Percentiles rank a stretch among this genome's conserved stretches.
phyloP scores from a whole-genome alignment of 2,888 invertebrate genomes.

The Hypercompe scribonia region DNA sequence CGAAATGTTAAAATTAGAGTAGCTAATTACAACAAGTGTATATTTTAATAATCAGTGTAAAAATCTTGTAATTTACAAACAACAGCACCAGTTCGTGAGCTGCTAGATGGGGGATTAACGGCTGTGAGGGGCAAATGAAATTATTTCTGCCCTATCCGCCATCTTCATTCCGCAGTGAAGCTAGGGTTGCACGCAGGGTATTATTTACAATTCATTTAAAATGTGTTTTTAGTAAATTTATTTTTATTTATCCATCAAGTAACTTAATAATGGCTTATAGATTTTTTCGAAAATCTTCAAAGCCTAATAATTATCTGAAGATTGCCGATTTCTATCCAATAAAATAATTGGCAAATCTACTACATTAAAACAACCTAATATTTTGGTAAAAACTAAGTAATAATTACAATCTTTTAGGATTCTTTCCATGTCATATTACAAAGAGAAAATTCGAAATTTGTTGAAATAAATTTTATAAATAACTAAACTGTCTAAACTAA shows the following conservation, averaged over 20 bases:
- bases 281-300: not conserved
- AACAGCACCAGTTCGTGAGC: slow-evolving; percentile 51
- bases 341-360: too few relatives aligned
- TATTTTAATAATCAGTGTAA: slow-evolving; percentile 54
- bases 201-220: not conserved
- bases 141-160: slow-evolving; percentile 70
- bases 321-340: not conserved
- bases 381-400: too few relatives aligned
- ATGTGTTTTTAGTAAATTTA: not conserved
- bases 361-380: too few relatives aligned
- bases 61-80: slow-evolving; percentile 50
- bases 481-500: not conserved
- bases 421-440: too few relatives aligned
- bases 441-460: too few relatives aligned
- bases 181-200: slow-evolving; percentile 47
- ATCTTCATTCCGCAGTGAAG: slow-evolving; percentile 61
- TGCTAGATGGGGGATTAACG: slow-evolving; percentile 58
- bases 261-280: not conserved
- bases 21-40: slow-evolving; percentile 43
- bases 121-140: slow-evolving; percentile 65
- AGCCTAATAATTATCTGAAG: not conserved
- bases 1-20: slow-evolving; percentile 47
- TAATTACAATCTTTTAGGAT: too few relatives aligned
- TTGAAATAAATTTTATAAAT: too few relatives aligned
- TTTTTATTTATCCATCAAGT: not conserved